A percentile compares a stretch with the other conserved stretches of the same genome.
Evolutionary conservation across 1,140 invertebrate species (phyloP).

Genomic region (Listronotus bonariensis): DNA sequence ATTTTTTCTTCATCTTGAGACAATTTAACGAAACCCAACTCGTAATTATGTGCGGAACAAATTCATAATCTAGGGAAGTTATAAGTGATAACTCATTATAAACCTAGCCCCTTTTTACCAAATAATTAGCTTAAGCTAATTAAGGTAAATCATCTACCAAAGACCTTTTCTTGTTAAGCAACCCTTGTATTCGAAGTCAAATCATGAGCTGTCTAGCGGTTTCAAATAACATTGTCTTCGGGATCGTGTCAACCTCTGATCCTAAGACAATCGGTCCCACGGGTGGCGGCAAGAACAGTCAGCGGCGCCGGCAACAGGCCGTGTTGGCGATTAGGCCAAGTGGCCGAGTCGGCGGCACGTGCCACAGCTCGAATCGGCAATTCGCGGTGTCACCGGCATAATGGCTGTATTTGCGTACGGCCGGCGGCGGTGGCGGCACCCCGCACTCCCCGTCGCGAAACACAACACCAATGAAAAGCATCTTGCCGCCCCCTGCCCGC

Average conservation of each 20-base stretch:
- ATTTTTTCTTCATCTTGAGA: too few species aligned
- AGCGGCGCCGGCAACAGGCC: conserved; percentile 30
- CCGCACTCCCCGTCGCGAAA: conserved; percentile 46
- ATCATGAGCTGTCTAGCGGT: conserved; percentile 14
- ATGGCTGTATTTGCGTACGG: conserved; percentile 57
- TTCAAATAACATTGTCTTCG: conserved; percentile 18
- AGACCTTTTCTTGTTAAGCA: background rate
- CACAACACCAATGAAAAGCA: conserved; percentile 57
- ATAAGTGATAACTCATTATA: too few species aligned
- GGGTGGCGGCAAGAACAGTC: conserved; percentile 9
- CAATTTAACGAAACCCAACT: too few species aligned
- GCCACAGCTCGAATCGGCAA: conserved; percentile 23
- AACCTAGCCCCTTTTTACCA: too few species aligned
- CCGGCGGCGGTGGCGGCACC: conserved; percentile 33
- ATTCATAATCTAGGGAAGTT: too few species aligned
- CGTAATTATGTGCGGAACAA: too few species aligned
- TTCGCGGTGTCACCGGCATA: conserved; percentile 48
- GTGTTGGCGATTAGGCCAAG: conserved; percentile 17
- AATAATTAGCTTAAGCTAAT: too few species aligned
- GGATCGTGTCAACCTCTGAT: conserved; percentile 30
- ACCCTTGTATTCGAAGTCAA: conserved; percentile 8
- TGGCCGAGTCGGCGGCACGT: conserved; percentile 51
- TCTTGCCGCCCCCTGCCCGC: conserved; percentile 50
- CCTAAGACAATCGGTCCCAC: conserved; percentile 33
- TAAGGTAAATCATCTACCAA: too few species aligned